Base-by-base conservation (phyloP, 2,797 vertebrate species). In the Chiroxiphia lanceolata region DNA sequence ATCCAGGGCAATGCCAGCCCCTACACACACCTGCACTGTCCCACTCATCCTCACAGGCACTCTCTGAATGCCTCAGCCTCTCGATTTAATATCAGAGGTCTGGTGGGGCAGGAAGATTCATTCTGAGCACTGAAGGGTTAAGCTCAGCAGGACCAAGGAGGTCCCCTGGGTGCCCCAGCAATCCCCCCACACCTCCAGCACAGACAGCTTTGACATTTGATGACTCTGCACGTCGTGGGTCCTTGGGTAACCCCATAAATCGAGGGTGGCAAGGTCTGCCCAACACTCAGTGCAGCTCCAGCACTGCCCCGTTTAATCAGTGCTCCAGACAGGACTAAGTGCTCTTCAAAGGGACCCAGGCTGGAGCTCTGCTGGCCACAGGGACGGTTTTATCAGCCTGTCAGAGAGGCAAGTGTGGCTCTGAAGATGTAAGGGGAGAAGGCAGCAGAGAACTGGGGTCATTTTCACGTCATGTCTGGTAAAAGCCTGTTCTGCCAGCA, bases 401-500 rank as follows among this genome's bases (percentile, higher is more conserved):
- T n/a, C 70, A 89, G 72, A 36, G 63, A 89, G 82, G 81, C 38
- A 42, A 91, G 82, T 5, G 81, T 51, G 83, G 91, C 86, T 89
- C 88, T 68, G 80, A 17, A 68, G 93, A 61, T 81, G 94, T 86
- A 31, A 96, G 79, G 57, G 79, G 47, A 87, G 84, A 94, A 65
- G 75, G 94, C 87, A 83, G 82, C 78, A 20, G 72, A 31, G 60
- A 81, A 13, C 40, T 6, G 64, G 59, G 89, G 87, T 89, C 94
- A 82, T 82, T 78, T 82, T 91, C 89, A 67, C 82, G 1, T 72
- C 74, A 2, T 0, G 36, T 23, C 91, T 84, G 89, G 40, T 59
- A 87, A 93, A 87, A 93, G 91, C 78, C 83, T 56, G 27, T 27
- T 81, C 93, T 84, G 82, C 93, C 75, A 64, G 84, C 89, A 93